A percentile compares a stretch with the other conserved stretches of the same genome.
Evolutionary conservation across 2,797 vertebrate genomes (phyloP).

Genomic region (Chanos chanos): DNA sequence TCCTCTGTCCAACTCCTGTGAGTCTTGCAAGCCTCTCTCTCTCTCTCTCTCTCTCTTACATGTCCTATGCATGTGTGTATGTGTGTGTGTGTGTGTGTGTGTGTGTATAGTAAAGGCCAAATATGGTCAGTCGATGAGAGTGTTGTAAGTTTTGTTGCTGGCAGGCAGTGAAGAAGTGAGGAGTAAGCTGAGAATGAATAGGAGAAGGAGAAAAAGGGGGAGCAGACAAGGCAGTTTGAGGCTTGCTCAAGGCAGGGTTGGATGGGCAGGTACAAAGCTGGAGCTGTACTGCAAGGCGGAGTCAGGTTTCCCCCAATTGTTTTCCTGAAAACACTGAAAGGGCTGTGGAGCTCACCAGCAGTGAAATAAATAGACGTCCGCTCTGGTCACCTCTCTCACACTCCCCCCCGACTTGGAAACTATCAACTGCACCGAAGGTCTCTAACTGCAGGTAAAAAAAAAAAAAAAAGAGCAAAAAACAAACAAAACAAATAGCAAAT

Average conservation of each 20-base stretch:
- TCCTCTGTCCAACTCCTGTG: too few species aligned
- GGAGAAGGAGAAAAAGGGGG: not conserved
- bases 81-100: too few species aligned
- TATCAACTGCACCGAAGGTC: too few species aligned
- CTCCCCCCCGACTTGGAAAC: too few species aligned
- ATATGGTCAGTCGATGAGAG: too few species aligned
- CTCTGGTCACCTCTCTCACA: not conserved
- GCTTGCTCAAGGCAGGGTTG: not conserved
- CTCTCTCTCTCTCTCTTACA: too few species aligned
- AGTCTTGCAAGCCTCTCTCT: too few species aligned
- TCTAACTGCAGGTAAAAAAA: too few species aligned
- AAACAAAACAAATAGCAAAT: too few species aligned
- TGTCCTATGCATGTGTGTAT: too few species aligned
- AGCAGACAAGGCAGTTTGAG: not conserved
- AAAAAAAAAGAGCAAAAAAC: too few species aligned
- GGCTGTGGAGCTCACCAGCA: constrained; percentile 4
- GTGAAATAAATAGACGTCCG: not conserved
- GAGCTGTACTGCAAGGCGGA: constrained; percentile 23
- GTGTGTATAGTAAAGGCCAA: too few species aligned
- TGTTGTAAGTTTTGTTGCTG: not conserved
- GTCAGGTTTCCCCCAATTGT: constrained; percentile 22
- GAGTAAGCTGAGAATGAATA: not conserved
- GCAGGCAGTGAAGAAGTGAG: not conserved
- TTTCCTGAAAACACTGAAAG: constrained; percentile 24
- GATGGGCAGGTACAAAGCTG: constrained; percentile 20